Evolutionary conservation across 1,140 invertebrate genomes (phyloP), one percentile per base, ranked within the genome.

Genomic region (Tyrophagus putrescentiae): DNA sequence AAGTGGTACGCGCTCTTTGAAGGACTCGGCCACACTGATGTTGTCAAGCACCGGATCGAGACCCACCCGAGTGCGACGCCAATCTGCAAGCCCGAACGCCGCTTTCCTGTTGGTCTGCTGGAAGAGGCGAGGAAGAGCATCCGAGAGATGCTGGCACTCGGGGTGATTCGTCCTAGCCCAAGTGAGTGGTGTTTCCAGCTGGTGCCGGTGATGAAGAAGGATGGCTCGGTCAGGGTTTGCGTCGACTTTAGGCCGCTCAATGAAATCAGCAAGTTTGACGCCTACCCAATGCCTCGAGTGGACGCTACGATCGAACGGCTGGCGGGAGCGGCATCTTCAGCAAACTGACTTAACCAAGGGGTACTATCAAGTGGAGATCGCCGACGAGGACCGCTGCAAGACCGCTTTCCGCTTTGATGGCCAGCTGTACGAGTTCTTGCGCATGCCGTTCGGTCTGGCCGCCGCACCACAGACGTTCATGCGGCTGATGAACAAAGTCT

Each of bases 281-380:
- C n/a, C n/a, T n/a, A n/a, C n/a, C n/a, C n/a, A n/a, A n/a, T n/a
- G n/a, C n/a, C 36, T 39, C 36, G 36, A 39, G 36, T 39, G 36
- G 36, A 13, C 36, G 21, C 21, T 13, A 39, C 36, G 13, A n/a
- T 39, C 36, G 36, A 13, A 21, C 36, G 21, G 13, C 36, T 39
- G 21, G 13, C 36, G 13, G 13, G 13, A 13, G 36, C 21, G 36
- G 36, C 13, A 39, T 39, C 13, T 39, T 39, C n/a, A n/a, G n/a
- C n/a, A 68, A 0, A 64, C 79, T 0, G 75, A 78, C 68, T 65
- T 77, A 44, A 63, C 64, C 0, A 67, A 67, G 28, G 66, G 68
- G 6, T 69, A 66, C 42, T 71, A 65, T 64, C 70, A 70, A 54
- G 60, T 71, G 13, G 32, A 27, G 25, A 52, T 70, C 34, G 39